These are phyloP conservation scores for Eupithecia centaureata DNA, from an alignment of 2,888 invertebrate species.

Conservation along the genomic window DNA sequence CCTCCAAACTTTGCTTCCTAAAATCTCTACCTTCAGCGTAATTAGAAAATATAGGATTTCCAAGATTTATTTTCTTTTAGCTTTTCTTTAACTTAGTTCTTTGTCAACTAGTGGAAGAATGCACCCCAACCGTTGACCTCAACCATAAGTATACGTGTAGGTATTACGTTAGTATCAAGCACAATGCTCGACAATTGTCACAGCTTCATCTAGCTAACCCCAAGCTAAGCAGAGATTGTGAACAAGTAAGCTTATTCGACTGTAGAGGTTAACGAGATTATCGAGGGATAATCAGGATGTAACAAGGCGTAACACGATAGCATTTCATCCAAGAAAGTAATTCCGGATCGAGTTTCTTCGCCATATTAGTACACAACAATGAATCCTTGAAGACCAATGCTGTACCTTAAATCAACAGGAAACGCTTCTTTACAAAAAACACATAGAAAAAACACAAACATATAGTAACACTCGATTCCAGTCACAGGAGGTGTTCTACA, in stretches of 20 bases:
- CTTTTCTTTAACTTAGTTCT: no score
- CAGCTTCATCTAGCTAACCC: no score
- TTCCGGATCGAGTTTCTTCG: conserved; percentile 51
- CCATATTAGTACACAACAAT: conserved; percentile 24
- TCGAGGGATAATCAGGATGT: conserved; percentile 12
- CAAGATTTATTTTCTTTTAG: no score
- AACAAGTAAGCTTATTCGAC: conserved; percentile 7
- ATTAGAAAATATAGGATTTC: no score
- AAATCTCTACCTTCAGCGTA: no score
- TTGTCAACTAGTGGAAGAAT: no score
- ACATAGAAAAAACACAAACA: no score
- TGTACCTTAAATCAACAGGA: conserved; percentile 14
- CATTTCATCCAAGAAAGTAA: conserved; percentile 53
- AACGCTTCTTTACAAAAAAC: not conserved
- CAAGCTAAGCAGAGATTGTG: conserved; percentile 6
- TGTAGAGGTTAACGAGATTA: conserved; percentile 7
- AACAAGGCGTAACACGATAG: conserved; percentile 39
- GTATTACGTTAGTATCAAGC: no score
- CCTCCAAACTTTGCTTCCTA: no score
- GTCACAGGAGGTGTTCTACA: not conserved
- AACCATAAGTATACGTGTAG: no score
- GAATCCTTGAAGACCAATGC: conserved; percentile 11
- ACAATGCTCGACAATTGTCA: no score
- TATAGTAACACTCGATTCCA: not conserved
- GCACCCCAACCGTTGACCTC: no score